These are phyloP conservation scores for Lasioglossum villosulum DNA, from an alignment of 2,888 invertebrate genomes.

Conservation along the genomic window DNA sequence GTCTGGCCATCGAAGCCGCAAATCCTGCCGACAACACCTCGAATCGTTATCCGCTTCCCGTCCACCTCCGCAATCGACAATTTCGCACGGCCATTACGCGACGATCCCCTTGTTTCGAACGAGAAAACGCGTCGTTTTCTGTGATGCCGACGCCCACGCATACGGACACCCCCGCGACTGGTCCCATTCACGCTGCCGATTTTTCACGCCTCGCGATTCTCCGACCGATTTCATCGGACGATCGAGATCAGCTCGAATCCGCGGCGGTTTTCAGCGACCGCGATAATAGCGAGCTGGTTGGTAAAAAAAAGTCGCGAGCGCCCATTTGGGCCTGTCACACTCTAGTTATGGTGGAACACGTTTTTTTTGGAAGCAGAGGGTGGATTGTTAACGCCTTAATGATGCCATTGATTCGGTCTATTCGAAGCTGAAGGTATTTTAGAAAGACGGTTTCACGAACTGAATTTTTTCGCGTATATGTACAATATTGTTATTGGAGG, in stretches of 20 bases:
- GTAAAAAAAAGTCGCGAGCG: not conserved
- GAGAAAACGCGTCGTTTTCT: slow-evolving; percentile 20
- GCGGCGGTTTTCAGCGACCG: not conserved
- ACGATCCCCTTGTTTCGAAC: not conserved
- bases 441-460: not conserved
- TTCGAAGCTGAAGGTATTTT: not conserved
- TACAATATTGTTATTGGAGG: not conserved
- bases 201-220: not conserved
- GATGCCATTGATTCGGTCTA: not conserved
- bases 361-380: not conserved
- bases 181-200: not conserved
- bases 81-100: not conserved
- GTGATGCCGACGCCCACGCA: not conserved
- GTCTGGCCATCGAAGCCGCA: slow-evolving; percentile 3
- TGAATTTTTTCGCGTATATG: not conserved
- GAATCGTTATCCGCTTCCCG: slow-evolving; percentile 4
- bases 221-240: not conserved
- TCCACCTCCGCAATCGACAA: not conserved
- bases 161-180: not conserved
- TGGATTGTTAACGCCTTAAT: not conserved
- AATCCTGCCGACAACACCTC: slow-evolving; percentile 12
- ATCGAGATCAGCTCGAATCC: not conserved
- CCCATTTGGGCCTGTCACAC: not conserved
- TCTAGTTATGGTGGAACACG: not conserved
- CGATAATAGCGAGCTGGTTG: not conserved